A percentile compares a stretch with the other conserved stretches of the same genome.
Conservation (phyloP, 1,140 invertebrate species). For the Macrobrachium nipponense region DNA sequence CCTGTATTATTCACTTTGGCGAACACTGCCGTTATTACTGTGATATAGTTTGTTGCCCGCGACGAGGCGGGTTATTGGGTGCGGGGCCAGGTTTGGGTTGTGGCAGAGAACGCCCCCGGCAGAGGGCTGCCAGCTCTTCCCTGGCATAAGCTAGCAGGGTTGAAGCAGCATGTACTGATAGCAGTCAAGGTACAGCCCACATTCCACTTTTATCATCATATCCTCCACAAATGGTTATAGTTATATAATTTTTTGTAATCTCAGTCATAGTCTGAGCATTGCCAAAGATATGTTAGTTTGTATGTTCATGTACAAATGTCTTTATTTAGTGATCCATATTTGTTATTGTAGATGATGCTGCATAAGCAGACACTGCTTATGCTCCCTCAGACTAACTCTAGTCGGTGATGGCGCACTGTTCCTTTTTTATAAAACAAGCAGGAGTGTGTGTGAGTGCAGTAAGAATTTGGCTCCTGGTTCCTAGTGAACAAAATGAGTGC, state of each 20-base stretch:
- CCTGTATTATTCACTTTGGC: constrained; percentile 50
- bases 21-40: constrained; percentile 62
- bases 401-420: constrained; percentile 57
- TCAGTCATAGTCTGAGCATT: constrained; percentile 60
- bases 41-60: constrained; percentile 53
- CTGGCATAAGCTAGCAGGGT: constrained; percentile 44
- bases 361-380: constrained; percentile 51
- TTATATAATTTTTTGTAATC: constrained; percentile 61
- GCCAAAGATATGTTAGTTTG: constrained; percentile 63
- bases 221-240: constrained; percentile 43
- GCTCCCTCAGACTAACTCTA: constrained; percentile 62
- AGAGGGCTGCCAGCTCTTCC: constrained; percentile 60
- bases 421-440: constrained; percentile 43
- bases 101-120: constrained; percentile 61
- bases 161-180: constrained; percentile 25
- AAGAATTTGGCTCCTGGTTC: constrained; percentile 54
- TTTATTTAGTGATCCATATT: constrained; percentile 59
- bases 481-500: constrained; percentile 51
- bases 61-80: constrained; percentile 19
- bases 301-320: constrained; percentile 63
- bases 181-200: constrained; percentile 57
- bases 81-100: constrained; percentile 62
- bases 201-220: constrained; percentile 58
- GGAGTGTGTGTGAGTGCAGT: constrained; percentile 43
- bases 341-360: constrained; percentile 57